Percentiles rank a stretch among this genome's conserved stretches.
Evolutionary conservation across 2,797 vertebrate species (phyloP).

Genomic region (Vultur gryphus): DNA sequence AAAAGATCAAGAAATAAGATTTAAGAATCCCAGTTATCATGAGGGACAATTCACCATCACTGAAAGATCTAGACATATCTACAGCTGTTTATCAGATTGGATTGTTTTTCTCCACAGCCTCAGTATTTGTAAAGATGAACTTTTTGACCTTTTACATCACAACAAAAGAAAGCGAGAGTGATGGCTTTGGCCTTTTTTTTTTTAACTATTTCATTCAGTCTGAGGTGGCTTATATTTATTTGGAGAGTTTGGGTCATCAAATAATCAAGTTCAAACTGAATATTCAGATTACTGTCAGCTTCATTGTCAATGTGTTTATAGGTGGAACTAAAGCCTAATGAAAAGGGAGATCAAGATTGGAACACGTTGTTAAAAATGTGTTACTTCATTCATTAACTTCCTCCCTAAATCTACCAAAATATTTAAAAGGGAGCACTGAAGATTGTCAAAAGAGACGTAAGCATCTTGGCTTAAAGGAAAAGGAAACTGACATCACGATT

Average conservation of each 20-base stretch:
- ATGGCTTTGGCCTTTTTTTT: not conserved
- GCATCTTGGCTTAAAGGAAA: not conserved
- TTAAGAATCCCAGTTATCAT: not conserved
- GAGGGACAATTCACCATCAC: not conserved
- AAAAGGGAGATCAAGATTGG: not conserved
- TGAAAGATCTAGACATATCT: not conserved
- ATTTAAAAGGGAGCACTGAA: not conserved
- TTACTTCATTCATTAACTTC: not conserved
- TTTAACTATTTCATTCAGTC: not conserved
- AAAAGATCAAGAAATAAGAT: not conserved
- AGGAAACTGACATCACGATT: accelerated
- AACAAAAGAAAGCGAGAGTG: not conserved
- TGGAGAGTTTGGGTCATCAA: not conserved
- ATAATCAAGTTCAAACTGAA: not conserved
- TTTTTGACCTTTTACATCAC: not conserved
- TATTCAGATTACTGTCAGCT: not conserved
- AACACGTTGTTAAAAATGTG: accelerated
- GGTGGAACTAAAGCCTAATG: not conserved
- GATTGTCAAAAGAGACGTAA: not conserved
- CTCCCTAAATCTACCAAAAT: not conserved
- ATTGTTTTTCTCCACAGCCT: not conserved
- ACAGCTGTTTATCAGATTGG: not conserved
- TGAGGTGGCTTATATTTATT: not conserved
- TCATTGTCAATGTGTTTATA: not conserved
- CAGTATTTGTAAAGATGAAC: not conserved